Base-by-base conservation (phyloP, 2,888 invertebrate species). In the Rhagophthalmus giganteus region DNA sequence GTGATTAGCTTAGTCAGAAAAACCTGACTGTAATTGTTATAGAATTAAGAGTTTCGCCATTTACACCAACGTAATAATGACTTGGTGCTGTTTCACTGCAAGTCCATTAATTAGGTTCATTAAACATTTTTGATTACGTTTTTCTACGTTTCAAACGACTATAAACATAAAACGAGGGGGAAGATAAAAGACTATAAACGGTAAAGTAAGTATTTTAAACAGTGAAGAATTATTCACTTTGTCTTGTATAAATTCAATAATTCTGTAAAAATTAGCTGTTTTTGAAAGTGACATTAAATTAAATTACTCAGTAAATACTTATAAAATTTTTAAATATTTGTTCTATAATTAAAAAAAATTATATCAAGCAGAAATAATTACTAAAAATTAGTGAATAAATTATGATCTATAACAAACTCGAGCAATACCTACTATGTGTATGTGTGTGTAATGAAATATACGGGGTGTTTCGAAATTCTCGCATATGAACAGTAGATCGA, bases 71-170 rank as follows among this genome's bases (percentile, higher is more conserved):
- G 32, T 34, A 34, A 44, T 44, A 44, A 42, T 13, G 16, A 41
- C 35, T 31, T 14, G 8, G 28, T 35, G 45, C 13, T 30, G 24
- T 37, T 30, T 37, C 24, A 14, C 24, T 28, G 11, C 45, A 45
- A 35, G 12, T 44, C 24, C 37, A 45, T 45, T 45, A 45, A 45
- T 35, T 44, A 44, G 28, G 20, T 31, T 45, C 45, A 45, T 45
- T 35, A 45, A 37, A 24, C 20, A 39, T 45, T 45, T 45, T 35
- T 35, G 37, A 45, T 45, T 37, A 14, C 28, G 9, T 12, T 31
- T 33, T 33, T 33, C 26, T 31, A 31, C 20, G 15, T 40, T 12
- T 31, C 11, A 24, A 16, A 10, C 6, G 30, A 5, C 10, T 12
- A 9, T 9, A 31, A 31, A 31, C 10, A 5, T 10, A 12, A 31